These are phyloP conservation scores for Papilio helenus DNA, from an alignment of 1,140 invertebrate genomes.

Conservation along the genomic window DNA sequence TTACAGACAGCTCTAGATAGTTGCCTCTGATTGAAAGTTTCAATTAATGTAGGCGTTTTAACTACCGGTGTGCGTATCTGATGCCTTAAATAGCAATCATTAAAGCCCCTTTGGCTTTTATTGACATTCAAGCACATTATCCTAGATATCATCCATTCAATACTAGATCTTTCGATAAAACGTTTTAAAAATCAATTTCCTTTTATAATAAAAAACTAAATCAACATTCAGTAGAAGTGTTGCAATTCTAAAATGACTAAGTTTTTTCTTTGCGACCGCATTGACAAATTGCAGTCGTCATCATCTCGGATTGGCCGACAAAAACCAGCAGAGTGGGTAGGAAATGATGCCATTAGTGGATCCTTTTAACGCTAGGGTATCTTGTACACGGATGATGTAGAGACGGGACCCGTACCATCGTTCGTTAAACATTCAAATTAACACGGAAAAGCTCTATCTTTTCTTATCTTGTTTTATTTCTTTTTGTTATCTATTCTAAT, in stretches of 20 bases:
- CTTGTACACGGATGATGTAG: slow-evolving; percentile 32
- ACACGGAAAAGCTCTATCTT: slow-evolving; percentile 34
- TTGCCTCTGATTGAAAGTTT: slow-evolving; percentile 31
- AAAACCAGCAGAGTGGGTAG: slow-evolving; percentile 41
- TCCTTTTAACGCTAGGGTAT: slow-evolving; percentile 28
- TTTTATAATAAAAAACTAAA: slow-evolving; percentile 21
- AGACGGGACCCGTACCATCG: neutral
- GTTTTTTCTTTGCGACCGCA: slow-evolving; percentile 38
- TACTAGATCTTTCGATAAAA: slow-evolving; percentile 2
- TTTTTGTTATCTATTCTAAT: slow-evolving; percentile 26
- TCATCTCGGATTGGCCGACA: slow-evolving; percentile 42
- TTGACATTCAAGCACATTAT: slow-evolving; percentile 29
- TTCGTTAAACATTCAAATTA: slow-evolving; percentile 29
- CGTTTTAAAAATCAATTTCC: slow-evolving; percentile 16
- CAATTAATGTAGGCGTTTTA: slow-evolving; percentile 34
- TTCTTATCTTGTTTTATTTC: slow-evolving; percentile 31
- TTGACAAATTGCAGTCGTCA: slow-evolving; percentile 45
- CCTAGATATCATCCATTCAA: neutral
- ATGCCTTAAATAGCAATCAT: slow-evolving; percentile 34
- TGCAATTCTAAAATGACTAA: slow-evolving; percentile 24
- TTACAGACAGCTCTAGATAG: slow-evolving; percentile 29
- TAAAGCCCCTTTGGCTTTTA: slow-evolving; percentile 25
- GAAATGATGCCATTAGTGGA: slow-evolving; percentile 47
- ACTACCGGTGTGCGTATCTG: slow-evolving; percentile 32
- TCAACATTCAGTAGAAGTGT: neutral